Evolutionary conservation across 2,113 vertebrate genomes (phyloP).

Genomic region (Barbus barbus): DNA sequence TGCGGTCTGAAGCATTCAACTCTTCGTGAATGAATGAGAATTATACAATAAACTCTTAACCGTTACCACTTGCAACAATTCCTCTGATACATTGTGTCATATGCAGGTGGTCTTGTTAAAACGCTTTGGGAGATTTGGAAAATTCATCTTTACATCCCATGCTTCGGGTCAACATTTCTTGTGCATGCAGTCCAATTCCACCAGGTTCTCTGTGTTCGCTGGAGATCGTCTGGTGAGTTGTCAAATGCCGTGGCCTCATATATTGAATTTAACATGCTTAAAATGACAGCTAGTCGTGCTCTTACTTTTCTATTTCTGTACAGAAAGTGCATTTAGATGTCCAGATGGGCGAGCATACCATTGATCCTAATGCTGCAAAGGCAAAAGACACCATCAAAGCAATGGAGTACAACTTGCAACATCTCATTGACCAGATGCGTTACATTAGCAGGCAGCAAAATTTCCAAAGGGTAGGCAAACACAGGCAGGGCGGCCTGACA

Average conservation of each 20-base stretch:
- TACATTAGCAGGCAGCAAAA: constrained; percentile 85
- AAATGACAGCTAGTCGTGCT: background rate
- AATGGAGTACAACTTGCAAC: constrained; percentile 75
- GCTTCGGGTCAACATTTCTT: constrained; percentile 82
- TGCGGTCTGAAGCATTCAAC: constrained; percentile 67
- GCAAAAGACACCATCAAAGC: constrained; percentile 84
- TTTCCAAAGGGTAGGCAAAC: constrained; percentile 82
- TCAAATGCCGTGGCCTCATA: background rate
- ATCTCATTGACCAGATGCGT: constrained; percentile 81
- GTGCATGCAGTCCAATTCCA: constrained; percentile 88
- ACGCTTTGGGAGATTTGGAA: constrained; percentile 79
- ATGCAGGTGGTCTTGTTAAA: constrained; percentile 81
- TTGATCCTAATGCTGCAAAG: constrained; percentile 69
- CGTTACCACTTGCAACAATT: background rate
- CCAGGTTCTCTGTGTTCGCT: constrained; percentile 78
- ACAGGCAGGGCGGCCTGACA: background rate
- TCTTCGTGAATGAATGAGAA: too few relatives aligned
- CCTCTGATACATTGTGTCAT: background rate
- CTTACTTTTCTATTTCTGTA: background rate
- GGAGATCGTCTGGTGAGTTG: constrained; percentile 83
- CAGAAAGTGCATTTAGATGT: constrained; percentile 88
- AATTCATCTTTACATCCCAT: constrained; percentile 85
- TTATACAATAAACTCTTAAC: background rate
- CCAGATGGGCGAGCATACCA: constrained; percentile 82
- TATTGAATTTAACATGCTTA: background rate